Base-by-base conservation (phyloP, 2,888 invertebrate genomes). In the Epiblema foenella region DNA sequence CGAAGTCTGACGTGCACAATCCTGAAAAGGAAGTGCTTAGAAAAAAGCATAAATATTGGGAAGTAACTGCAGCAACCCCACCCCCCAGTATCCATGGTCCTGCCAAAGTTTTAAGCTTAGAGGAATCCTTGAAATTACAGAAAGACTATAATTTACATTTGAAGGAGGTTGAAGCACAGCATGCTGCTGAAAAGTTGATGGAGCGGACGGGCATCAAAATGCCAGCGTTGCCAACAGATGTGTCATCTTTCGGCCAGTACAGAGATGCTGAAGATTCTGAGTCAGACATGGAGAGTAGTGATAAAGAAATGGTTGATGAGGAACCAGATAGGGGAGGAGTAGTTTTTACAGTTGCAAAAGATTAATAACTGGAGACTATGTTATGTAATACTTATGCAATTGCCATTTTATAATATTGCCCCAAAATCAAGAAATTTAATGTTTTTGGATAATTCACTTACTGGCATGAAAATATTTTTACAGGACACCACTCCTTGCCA, bases 1-100 rank as follows among this genome's bases (percentile, higher is more conserved):
- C 95, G 9, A 90, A 80, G 73, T 88, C 91, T 1, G 89, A 94
- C 83, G 93, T 94, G 2, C 95, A 94, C 73, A 89, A 94, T 78
- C 94, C 95, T 20, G 85, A 85, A 66, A 95, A 94, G 77, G 95
- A 95, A 78, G 89, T 90, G 63, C 71, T 80, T 0, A 86, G 94
- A 39, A 93, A 93, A 70, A 94, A 91, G 76, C 85, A 91, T 75
- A 93, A 93, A 80, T 77, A 94, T 77, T 95, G 95, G 95, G 95
- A 95, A 84, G 89, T 94, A 7, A 95, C 95, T 0, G 94, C 95
- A 15, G 95, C 95, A 8, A 95, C 95, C 9, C 95, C 95, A 51
- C 95, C 95, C 0, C 90, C 92, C 0, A 94, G 90, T 52, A 79
- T 95, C 52, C 93, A 95, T 78, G 94, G 94, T 65, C 89, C 94